Evolutionary conservation across 1,140 invertebrate species (phyloP).

Genomic region (Adoxophyes honmai): DNA sequence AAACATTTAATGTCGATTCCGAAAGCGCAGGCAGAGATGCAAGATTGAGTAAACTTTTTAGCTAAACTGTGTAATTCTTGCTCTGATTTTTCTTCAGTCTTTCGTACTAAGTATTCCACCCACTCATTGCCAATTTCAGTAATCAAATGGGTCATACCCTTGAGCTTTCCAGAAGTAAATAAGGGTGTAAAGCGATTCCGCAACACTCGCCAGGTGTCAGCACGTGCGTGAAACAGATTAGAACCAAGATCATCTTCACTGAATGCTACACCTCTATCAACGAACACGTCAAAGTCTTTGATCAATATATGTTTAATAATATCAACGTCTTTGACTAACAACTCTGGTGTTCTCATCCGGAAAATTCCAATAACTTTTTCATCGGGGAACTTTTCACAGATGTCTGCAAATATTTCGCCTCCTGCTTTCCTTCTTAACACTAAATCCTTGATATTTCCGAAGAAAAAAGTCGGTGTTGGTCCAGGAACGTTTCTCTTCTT

Average conservation of each 20-base stretch:
- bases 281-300: not conserved
- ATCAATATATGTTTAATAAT: not conserved
- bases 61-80: not conserved
- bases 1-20: too few species aligned
- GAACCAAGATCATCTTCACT: not conserved
- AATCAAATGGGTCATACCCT: not conserved
- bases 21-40: not conserved
- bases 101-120: not conserved
- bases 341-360: not conserved
- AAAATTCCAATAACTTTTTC: slow-evolving; percentile 13
- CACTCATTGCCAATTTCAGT: not conserved
- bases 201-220: slow-evolving; percentile 3
- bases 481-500: slow-evolving; percentile 3
- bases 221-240: slow-evolving; percentile 1
- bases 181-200: not conserved
- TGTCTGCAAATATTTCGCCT: not conserved
- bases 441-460: slow-evolving; percentile 10
- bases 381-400: slow-evolving; percentile 8
- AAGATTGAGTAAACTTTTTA: not conserved
- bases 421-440: not conserved
- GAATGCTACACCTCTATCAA: not conserved
- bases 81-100: not conserved
- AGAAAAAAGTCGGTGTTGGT: slow-evolving; percentile 9
- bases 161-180: not conserved
- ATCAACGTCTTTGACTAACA: not conserved